Evolutionary conservation across 1,140 invertebrate genomes (phyloP).

Genomic region (Glomeris maerens): DNA sequence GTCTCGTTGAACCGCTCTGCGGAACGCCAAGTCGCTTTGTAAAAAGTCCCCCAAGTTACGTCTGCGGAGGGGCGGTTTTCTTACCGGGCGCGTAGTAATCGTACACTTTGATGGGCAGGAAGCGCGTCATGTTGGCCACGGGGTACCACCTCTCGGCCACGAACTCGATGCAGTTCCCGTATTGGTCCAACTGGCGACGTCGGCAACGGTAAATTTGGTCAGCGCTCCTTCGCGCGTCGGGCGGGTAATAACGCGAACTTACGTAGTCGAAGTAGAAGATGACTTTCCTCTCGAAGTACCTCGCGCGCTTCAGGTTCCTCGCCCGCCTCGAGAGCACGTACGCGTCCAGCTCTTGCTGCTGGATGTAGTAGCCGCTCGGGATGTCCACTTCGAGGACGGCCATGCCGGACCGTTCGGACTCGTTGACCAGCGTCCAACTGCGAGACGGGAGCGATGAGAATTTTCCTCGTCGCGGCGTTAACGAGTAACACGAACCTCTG

Average conservation of each 20-base stretch:
- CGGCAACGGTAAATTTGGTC: no score
- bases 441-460: slow-evolving; percentile 18
- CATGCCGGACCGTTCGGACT: slow-evolving; percentile 72
- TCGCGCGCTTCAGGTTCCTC: slow-evolving; percentile 64
- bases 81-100: slow-evolving; percentile 92
- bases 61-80: no score
- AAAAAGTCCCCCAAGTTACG: no score
- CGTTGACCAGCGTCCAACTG: slow-evolving; percentile 62
- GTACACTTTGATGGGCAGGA: slow-evolving; percentile 75
- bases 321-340: slow-evolving; percentile 59
- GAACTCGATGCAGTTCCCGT: slow-evolving; percentile 78
- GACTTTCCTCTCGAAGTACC: slow-evolving; percentile 64
- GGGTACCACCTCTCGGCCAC: slow-evolving; percentile 88
- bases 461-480: not conserved
- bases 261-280: slow-evolving; percentile 92
- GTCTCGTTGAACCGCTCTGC: slow-evolving; percentile 88
- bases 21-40: no score
- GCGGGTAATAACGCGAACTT: no score
- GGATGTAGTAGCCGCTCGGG: slow-evolving; percentile 85
- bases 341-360: slow-evolving; percentile 71
- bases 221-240: no score
- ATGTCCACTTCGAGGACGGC: slow-evolving; percentile 79
- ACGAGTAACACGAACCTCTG: slow-evolving; percentile 44
- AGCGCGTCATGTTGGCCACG: slow-evolving; percentile 89
- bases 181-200: slow-evolving; percentile 59